Conservation (phyloP, 2,797 vertebrate species). For the Neostethus bicornis region DNA sequence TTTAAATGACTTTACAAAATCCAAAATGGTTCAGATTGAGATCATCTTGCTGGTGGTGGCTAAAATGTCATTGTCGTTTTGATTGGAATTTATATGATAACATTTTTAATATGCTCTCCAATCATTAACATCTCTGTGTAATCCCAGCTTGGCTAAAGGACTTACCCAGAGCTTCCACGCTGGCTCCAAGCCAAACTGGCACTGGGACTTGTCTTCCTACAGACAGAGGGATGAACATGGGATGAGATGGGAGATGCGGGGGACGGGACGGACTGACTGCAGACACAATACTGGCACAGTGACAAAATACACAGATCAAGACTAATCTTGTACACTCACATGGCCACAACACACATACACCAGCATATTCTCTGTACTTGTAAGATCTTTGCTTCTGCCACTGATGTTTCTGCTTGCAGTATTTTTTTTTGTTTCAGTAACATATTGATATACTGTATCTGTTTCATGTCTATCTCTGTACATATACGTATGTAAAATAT, state of each 20-base stretch:
- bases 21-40: slow-evolving; percentile 1
- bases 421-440: too few relatives aligned
- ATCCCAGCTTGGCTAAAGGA: slow-evolving; percentile 70
- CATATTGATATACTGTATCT: too few relatives aligned
- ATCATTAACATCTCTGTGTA: slow-evolving; percentile 69
- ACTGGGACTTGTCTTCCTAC: slow-evolving; percentile 73
- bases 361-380: not conserved
- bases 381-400: not conserved
- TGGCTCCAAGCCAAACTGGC: slow-evolving; percentile 72
- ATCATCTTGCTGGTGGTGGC: slow-evolving; percentile 1
- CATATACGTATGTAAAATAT: too few relatives aligned
- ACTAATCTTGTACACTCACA: slow-evolving; percentile 63
- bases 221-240: slow-evolving; percentile 76
- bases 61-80: slow-evolving; percentile 30
- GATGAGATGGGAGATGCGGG: slow-evolving; percentile 65
- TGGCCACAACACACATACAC: slow-evolving; percentile 17
- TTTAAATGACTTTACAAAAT: slow-evolving; percentile 6
- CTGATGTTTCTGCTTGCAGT: not conserved
- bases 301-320: slow-evolving; percentile 72
- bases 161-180: slow-evolving; percentile 60
- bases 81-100: slow-evolving; percentile 40
- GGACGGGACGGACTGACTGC: slow-evolving; percentile 65
- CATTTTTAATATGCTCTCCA: slow-evolving; percentile 60
- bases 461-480: too few relatives aligned
- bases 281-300: slow-evolving; percentile 84